Conservation (phyloP, 2,888 invertebrate genomes). For the Lepidocyrtoides sp. region DNA sequence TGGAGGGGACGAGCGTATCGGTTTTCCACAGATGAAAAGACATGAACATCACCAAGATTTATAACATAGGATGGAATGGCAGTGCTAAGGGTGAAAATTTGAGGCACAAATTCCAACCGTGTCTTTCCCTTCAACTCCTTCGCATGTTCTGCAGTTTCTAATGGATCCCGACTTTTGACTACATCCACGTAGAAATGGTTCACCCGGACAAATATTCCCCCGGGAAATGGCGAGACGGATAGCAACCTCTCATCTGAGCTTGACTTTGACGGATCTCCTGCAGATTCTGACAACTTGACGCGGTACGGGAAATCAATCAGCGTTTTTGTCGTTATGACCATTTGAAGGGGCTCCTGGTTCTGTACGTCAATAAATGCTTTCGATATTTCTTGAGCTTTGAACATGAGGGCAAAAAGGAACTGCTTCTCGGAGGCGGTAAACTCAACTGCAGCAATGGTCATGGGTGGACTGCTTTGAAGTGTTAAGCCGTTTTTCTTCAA, state of each 20-base stretch:
- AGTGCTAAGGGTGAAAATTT: constrained; percentile 76
- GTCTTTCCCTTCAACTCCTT: neutral
- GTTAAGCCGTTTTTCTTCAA: neutral
- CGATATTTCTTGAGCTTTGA: constrained; percentile 59
- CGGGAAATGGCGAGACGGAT: too few species aligned
- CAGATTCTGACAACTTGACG: neutral
- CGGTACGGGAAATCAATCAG: constrained; percentile 50
- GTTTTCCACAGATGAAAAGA: constrained; percentile 78
- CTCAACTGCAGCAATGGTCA: constrained; percentile 57
- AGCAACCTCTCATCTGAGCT: too few species aligned
- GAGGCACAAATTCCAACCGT: neutral
- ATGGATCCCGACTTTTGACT: too few species aligned
- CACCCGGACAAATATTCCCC: too few species aligned
- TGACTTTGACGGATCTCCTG: too few species aligned
- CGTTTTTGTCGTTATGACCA: constrained; percentile 53
- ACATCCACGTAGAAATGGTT: too few species aligned
- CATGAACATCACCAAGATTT: constrained; percentile 70
- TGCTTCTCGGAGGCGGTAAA: constrained; percentile 81
- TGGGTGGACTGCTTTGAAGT: too few species aligned
- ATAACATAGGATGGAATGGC: constrained; percentile 80
- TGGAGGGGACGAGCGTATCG: constrained; percentile 75
- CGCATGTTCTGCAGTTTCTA: too few species aligned
- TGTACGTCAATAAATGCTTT: neutral
- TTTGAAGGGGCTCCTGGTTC: constrained; percentile 1
- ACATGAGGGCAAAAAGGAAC: constrained; percentile 73